These are phyloP conservation scores for Lycaena phlaeas DNA, from an alignment of 2,888 invertebrate species.

Conservation along the genomic window DNA sequence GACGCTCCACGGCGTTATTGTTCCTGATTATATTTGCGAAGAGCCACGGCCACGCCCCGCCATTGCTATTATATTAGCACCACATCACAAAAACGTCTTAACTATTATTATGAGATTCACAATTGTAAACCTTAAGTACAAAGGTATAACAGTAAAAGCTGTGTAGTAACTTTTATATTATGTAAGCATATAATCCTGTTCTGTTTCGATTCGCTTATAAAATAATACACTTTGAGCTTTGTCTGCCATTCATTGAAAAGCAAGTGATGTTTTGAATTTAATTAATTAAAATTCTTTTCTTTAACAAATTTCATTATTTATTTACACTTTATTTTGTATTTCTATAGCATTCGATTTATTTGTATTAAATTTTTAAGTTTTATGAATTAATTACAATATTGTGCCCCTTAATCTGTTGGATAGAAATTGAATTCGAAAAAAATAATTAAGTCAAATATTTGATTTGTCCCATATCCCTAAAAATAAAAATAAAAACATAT, in stretches of 20 bases:
- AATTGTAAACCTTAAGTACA: slow-evolving; percentile 23
- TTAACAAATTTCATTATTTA: not conserved
- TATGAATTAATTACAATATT: no score
- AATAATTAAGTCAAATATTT: no score
- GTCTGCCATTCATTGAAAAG: slow-evolving; percentile 60
- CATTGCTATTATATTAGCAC: slow-evolving; percentile 60
- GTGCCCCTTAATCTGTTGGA: no score
- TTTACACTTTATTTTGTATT: not conserved
- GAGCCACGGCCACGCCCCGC: slow-evolving; percentile 63
- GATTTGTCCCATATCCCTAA: no score
- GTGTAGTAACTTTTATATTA: slow-evolving; percentile 21
- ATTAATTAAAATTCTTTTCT: slow-evolving; percentile 51
- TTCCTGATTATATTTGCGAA: slow-evolving; percentile 70
- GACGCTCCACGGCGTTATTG: slow-evolving; percentile 28
- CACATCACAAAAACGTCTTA: slow-evolving; percentile 31
- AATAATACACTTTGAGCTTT: slow-evolving; percentile 72
- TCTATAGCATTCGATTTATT: no score
- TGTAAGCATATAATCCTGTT: slow-evolving; percentile 39
- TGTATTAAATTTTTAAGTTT: no score
- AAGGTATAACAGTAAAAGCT: slow-evolving; percentile 15
- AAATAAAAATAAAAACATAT: no score
- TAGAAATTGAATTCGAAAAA: no score
- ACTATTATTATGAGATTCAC: slow-evolving; percentile 20
- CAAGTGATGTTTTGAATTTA: slow-evolving; percentile 67
- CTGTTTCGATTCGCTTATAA: slow-evolving; percentile 62